Base-by-base conservation (phyloP, 2,888 invertebrate genomes). In the Peribatodes rhomboidaria region DNA sequence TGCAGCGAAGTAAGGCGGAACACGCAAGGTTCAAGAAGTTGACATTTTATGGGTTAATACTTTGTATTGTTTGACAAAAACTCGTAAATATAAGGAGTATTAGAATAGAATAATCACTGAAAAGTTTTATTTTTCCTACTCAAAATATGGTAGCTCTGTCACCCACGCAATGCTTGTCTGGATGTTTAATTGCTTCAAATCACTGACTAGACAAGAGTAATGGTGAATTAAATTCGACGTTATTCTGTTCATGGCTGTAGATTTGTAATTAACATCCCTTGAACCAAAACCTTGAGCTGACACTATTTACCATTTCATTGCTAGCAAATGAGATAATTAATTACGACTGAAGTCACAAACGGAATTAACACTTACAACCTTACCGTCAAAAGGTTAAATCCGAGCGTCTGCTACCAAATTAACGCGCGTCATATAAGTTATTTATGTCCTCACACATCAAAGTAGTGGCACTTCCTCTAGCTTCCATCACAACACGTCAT, bases 401-500 rank as follows among this genome's bases (percentile, higher is more conserved):
- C 6, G 13, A 50, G 27, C 56, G 27, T 52, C 65, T 52, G 57
- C 13, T 22, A 59, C 65, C 27, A 65, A 65, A 65, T 65, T 65
- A 65, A 65, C 54, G 16, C 37, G 55, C 46, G 50, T 60, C 52
- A 63, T 56, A 35, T 42, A 50, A 47, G 61, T 63, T 63, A 65
- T 60, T 56, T 64, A 60, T 49, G 60, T 55, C 50, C 46, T 46
- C 60, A 37, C 65, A 60, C 65, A 65, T 65, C 65, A 65, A 65
- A 65, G 65, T 50, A 44, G 55, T 54, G 58, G 41, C 64, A 44
- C 50, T 56, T 65, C 65, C 65, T 65, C 55, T 56, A 37, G 55
- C 53, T 50, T 50, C 58, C 60, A 65, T 65, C 60, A 52, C 59
- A 55, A 59, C 46, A 56, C 11, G 46, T 56, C 56, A 56, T 65